A percentile compares a stretch with the other conserved stretches of the same genome.
Conservation (phyloP, 2,797 vertebrate genomes). For the Fistularia commersonii region DNA sequence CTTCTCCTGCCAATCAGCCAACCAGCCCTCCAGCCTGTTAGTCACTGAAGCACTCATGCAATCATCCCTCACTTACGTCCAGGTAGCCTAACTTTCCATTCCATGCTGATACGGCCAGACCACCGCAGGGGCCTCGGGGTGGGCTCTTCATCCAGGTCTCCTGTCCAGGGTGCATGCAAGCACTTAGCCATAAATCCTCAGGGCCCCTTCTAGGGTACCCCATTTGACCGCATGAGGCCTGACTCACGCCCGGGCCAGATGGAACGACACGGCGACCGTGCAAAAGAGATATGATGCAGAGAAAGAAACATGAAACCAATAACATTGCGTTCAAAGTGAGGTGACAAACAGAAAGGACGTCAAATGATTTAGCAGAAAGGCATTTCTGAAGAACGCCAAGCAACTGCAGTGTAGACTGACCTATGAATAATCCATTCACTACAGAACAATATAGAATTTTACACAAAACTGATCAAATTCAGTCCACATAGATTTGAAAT, state of each 20-base stretch:
- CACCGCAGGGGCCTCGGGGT: conserved; percentile 6
- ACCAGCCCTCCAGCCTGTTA: conserved; percentile 11
- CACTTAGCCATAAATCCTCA: conserved; percentile 16
- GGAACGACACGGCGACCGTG: conserved; percentile 55
- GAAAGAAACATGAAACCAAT: conserved; percentile 37
- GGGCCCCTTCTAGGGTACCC: conserved; percentile 17
- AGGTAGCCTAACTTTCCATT: background rate
- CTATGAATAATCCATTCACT: too few relatives aligned
- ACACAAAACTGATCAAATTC: too few relatives aligned
- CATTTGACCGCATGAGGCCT: conserved; percentile 55
- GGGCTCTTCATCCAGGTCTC: conserved; percentile 8
- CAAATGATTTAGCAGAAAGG: too few relatives aligned
- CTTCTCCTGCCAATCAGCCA: conserved; percentile 29
- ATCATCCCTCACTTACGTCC: conserved; percentile 7
- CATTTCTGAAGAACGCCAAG: too few relatives aligned
- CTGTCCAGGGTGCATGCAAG: conserved; percentile 16
- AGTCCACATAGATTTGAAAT: too few relatives aligned
- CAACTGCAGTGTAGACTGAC: too few relatives aligned
- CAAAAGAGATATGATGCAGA: conserved; percentile 42
- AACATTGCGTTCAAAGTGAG: conserved; percentile 19
- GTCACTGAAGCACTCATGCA: conserved; percentile 18
- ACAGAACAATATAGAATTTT: too few relatives aligned
- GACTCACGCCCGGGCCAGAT: conserved; percentile 53
- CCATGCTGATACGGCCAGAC: conserved; percentile 1
- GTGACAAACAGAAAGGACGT: too few relatives aligned